Conservation (phyloP, 2,888 invertebrate genomes). For the Pseudococcus longispinus region DNA sequence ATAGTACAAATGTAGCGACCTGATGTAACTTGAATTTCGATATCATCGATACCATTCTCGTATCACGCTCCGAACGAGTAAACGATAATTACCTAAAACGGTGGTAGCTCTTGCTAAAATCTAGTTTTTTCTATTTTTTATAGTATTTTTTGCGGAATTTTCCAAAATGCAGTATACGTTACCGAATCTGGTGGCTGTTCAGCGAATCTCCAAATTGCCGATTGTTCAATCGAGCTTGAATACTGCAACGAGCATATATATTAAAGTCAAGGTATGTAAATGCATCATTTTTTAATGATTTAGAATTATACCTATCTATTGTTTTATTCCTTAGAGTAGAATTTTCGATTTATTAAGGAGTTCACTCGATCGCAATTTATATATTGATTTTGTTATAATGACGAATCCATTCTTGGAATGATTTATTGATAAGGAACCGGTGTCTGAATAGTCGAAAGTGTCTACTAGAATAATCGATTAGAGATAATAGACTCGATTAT, state of each 20-base stretch:
- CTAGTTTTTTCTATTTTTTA: neutral
- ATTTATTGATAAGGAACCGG: too few species aligned
- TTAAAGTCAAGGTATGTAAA: slow-evolving; percentile 74
- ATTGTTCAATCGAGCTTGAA: slow-evolving; percentile 81
- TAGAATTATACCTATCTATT: neutral
- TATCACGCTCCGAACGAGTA: slow-evolving; percentile 7
- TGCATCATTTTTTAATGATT: neutral
- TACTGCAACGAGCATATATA: slow-evolving; percentile 77
- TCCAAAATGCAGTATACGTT: slow-evolving; percentile 42
- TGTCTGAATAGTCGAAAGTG: neutral
- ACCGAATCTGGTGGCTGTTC: slow-evolving; percentile 74
- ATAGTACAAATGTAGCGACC: slow-evolving; percentile 29
- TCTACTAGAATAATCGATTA: neutral
- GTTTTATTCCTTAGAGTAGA: neutral
- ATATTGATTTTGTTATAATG: too few species aligned
- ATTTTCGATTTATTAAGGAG: too few species aligned
- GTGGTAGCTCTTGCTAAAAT: neutral
- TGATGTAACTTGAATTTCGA: slow-evolving; percentile 29
- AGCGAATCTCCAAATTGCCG: slow-evolving; percentile 79
- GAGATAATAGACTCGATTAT: neutral
- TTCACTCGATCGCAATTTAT: too few species aligned
- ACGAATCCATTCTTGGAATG: neutral
- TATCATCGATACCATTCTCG: slow-evolving; percentile 1
- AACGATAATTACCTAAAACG: neutral
- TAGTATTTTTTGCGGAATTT: neutral